Evolutionary conservation across 2,888 invertebrate genomes (phyloP).

Genomic region (Drosophila sordidula): DNA sequence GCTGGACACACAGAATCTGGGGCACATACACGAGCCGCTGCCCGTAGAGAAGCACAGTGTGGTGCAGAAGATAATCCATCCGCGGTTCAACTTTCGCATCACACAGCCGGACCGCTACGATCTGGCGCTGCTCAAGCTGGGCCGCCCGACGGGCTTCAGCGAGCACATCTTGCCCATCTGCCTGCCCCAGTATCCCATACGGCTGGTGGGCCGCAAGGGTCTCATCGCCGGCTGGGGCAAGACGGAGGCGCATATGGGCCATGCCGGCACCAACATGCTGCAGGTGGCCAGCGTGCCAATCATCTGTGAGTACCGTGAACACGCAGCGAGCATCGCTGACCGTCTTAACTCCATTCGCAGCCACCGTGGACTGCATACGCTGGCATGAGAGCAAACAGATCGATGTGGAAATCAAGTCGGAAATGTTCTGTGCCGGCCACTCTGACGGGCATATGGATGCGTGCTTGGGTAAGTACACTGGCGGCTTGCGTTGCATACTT

Average conservation of each 20-base stretch:
- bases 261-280: constrained; percentile 92
- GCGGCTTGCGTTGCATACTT: constrained; percentile 49
- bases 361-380: constrained; percentile 90
- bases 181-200: constrained; percentile 87
- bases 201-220: constrained; percentile 87
- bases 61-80: constrained; percentile 91
- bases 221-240: constrained; percentile 94
- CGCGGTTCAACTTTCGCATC: constrained; percentile 91
- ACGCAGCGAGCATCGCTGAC: neutral
- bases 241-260: constrained; percentile 89
- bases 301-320: constrained; percentile 87
- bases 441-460: constrained; percentile 93
- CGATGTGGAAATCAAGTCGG: constrained; percentile 89
- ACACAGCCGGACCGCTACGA: constrained; percentile 94
- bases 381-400: constrained; percentile 94
- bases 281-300: constrained; percentile 93
- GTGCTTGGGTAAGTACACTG: constrained; percentile 87
- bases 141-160: constrained; percentile 87
- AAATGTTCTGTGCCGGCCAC: constrained; percentile 95
- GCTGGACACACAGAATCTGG: constrained; percentile 90
- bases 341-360: constrained; percentile 81
- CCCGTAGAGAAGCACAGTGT: constrained; percentile 90
- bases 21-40: constrained; percentile 87
- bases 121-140: constrained; percentile 90
- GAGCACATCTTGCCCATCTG: constrained; percentile 92